Conservation (phyloP, 2,888 invertebrate genomes). For the Sepiola atlantica region DNA sequence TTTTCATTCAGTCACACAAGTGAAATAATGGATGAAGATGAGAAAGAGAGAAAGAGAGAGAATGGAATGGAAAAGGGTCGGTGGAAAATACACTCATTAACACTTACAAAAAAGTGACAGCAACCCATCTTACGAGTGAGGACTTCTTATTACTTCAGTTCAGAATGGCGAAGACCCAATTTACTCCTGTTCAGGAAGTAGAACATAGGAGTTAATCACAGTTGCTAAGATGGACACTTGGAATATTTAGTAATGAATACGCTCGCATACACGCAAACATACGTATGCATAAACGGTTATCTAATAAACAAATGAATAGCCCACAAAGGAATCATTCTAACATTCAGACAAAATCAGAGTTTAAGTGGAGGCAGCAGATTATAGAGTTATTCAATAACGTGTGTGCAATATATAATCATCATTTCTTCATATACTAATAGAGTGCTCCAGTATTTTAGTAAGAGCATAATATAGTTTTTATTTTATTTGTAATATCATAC, state of each 20-base stretch:
- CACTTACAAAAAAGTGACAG: conserved; percentile 46
- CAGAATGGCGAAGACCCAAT: conserved; percentile 44
- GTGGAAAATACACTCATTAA: conserved; percentile 46
- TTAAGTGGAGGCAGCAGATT: neutral
- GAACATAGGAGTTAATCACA: conserved; percentile 44
- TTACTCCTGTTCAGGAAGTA: conserved; percentile 47
- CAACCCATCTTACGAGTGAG: conserved; percentile 44
- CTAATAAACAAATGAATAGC: neutral
- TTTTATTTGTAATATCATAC: too few species aligned
- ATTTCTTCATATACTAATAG: too few species aligned
- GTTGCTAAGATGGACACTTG: conserved; percentile 42
- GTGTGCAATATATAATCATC: too few species aligned
- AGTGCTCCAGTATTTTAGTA: too few species aligned
- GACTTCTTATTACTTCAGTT: conserved; percentile 46
- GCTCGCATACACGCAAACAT: too few species aligned
- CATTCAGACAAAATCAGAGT: neutral
- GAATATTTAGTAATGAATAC: conserved; percentile 16
- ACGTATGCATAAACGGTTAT: neutral
- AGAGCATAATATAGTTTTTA: too few species aligned
- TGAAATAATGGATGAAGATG: conserved; percentile 32
- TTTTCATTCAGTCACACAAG: conserved; percentile 24
- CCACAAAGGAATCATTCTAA: neutral
- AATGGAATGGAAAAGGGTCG: conserved; percentile 41
- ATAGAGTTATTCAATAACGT: neutral
- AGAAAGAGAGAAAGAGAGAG: neutral